Evolutionary conservation across 2,888 invertebrate genomes (phyloP), one percentile per base, ranked within the genome.

Genomic region (Plagodis dolabraria): DNA sequence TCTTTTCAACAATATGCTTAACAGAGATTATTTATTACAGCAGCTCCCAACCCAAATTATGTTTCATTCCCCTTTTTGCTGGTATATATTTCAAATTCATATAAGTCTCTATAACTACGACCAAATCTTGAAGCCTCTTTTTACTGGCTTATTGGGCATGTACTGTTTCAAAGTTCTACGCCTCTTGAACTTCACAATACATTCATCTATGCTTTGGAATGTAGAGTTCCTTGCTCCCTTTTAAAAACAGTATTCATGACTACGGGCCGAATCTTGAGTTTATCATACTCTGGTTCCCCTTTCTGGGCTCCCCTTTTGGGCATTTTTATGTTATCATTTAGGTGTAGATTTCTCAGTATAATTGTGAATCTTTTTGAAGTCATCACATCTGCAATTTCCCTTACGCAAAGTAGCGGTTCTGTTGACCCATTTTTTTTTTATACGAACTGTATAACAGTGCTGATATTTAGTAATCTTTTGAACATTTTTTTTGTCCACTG

Each of bases 321-420:
- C 57, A 60, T 57, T 57, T 63, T 63, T n/a, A 36, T 42, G 40
- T 65, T 60, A 52, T 63, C 65, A 57, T 62, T 63, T 57, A 63
- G 49, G 42, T 65, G 65, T 40, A 65, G 54, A 49, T 65, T 63
- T 57, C 44, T 55, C 43, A 60, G 48, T 44, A 63, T 60, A 43
- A 49, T 65, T 63, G 60, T 63, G 42, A 63, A 57, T 62, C 48
- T 49, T 63, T 51, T 55, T 45, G 47, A 54, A 56, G 65, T 52
- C 60, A 60, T 63, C 11, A 65, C 65, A 49, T 56, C 11, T 49
- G 60, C 57, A 53, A 59, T 35, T 35, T 35, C 35, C 35, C 35
- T 35, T 35, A 35, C 35, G 35, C 35, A 35, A 35, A 35, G 35
- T 36, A 60, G 11, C 35, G 51, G 60, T 40, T 64, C 60, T 33